These are phyloP conservation scores for Lucilia cuprina DNA, from an alignment of 1,140 invertebrate genomes.

Conservation along the genomic window DNA sequence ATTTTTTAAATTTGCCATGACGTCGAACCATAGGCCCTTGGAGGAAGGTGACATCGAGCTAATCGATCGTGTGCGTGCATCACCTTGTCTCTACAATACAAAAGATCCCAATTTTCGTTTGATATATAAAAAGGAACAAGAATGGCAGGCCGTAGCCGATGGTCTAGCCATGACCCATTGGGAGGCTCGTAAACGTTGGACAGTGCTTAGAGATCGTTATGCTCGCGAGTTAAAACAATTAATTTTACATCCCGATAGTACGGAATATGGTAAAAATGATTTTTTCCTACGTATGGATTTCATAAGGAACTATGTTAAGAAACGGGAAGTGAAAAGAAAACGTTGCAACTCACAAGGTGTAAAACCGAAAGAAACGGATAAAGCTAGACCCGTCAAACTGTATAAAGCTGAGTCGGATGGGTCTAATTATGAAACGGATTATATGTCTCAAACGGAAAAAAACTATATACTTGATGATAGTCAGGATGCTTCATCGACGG, in stretches of 20 bases:
- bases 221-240: slow-evolving; percentile 54
- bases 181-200: slow-evolving; percentile 55
- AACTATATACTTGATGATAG: background rate
- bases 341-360: background rate
- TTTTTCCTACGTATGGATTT: slow-evolving; percentile 59
- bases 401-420: background rate
- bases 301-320: slow-evolving; percentile 51
- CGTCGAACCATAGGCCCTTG: slow-evolving; percentile 46
- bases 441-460: background rate
- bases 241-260: slow-evolving; percentile 48
- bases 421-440: background rate
- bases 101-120: slow-evolving; percentile 51
- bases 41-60: slow-evolving; percentile 51
- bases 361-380: background rate
- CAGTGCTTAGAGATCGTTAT: slow-evolving; percentile 53
- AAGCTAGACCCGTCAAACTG: background rate
- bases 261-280: slow-evolving; percentile 53
- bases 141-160: slow-evolving; percentile 51
- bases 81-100: slow-evolving; percentile 53
- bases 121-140: slow-evolving; percentile 53
- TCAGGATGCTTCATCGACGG: background rate
- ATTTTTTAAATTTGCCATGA: slow-evolving; percentile 26
- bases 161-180: slow-evolving; percentile 46
- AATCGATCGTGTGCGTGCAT: slow-evolving; percentile 49
- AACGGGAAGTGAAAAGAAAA: slow-evolving; percentile 36